Base-by-base conservation (phyloP, 1,140 invertebrate species). In the Danaus plexippus region DNA sequence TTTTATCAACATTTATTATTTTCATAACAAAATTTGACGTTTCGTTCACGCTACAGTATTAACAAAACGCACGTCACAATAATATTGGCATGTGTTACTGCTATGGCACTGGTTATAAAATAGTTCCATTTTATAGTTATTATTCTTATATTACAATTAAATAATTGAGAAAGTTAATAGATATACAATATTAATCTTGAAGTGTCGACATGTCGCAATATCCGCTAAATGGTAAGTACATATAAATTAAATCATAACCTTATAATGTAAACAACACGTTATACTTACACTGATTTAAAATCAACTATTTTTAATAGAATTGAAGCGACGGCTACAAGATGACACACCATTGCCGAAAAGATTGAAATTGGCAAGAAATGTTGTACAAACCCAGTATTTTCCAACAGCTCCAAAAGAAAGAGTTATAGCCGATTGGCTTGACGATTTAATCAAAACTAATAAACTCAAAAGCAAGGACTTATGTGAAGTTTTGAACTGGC, bases 271-370 rank as follows among this genome's bases (percentile, higher is more conserved):
- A 52, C 53, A 56, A 55, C 40, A 63, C 22, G 45, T 56, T 56
- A 44, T 56, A 40, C 11, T 11, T 15, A 15, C 32, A 10, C n/a
- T 11, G 47, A 18, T 47, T 51, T 43, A 11, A 52, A 47, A 44
- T 22, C 10, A 18, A 47, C 6, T 58, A 47, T 52, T 43, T 13
- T 40, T 79, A 71, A 47, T 63, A 87, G 83, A 79, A 66, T 57
- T 87, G 46, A 87, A 87, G 69, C 73, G 83, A 6, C 69, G 70
- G 7, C 57, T 87, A 10, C 67, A 77, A 9, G 77, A 87, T 53
- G 67, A 77, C 2, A 73, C 61, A 47, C 66, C 76, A 0, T 45
- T 87, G 22, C 65, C 78, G 1, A 87, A 87, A 57, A 54, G 83
- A 5, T 57, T 87, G 0, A 76, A 77, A 44, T 62, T 85, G 0